Evolutionary conservation across 2,888 invertebrate species (phyloP), one percentile per base, ranked within the genome.

Genomic region (Marasmarcha lunaedactyla): DNA sequence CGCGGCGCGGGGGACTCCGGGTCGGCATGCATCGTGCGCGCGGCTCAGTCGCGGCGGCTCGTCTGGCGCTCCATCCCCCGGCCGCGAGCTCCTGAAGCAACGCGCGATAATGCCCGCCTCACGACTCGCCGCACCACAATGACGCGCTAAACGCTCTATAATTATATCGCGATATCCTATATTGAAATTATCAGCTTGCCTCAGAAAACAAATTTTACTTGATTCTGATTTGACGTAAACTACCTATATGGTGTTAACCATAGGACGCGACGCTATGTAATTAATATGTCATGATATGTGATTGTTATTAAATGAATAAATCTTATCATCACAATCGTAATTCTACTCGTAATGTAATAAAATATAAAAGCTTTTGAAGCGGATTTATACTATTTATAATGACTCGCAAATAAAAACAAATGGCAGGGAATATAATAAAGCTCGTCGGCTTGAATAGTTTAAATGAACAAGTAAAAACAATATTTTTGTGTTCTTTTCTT

Each of bases 31-130:
- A 78, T 81, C 42, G 64, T 61, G 60, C 54, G 64, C 61, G 53
- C 66, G 48, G 51, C 48, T 63, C 63, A 62, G 59, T 57, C 51
- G 56, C 56, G 49, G 54, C 54, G 52, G 55, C 45, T 44, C 51
- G 56, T 64, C 54, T 64, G 71, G 59, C 57, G 49, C 59, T 52
- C 52, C 66, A 66, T 65, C 76, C 76, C 77, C 64, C 20, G 20
- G 20, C 3, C 20, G 20, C 20, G 20, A 67, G 64, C 71, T 70
- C 71, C 79, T 78, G 77, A 70, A 76, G 78, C 81, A 73, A 71
- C 73, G 67, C 56, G 71, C 76, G 79, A 74, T 83, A 83, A 81
- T 81, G 73, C 64, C 70, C 63, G 74, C 65, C 60, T 81, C 81
- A 83, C 83, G 81, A 81, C 74, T 66, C 66, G 55, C 63, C 59